A percentile compares a stretch with the other conserved stretches of the same genome.
Evolutionary conservation across 2,888 invertebrate genomes (phyloP).

Genomic region (Sesia apiformis): DNA sequence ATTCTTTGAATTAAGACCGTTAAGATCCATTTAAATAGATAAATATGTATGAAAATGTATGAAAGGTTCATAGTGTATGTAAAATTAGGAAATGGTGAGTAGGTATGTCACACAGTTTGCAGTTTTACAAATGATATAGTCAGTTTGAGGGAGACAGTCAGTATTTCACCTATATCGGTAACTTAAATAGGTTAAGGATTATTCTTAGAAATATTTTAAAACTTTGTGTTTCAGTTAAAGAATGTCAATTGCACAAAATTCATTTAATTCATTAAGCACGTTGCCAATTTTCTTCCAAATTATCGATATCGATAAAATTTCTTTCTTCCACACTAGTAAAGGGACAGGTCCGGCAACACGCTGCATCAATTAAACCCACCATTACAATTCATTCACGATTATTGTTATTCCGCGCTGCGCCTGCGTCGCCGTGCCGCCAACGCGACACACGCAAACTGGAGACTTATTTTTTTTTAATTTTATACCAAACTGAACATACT

Average conservation of each 20-base stretch:
- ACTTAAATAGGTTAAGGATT: too few relatives aligned
- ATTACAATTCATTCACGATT: conserved; percentile 68
- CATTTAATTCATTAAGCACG: conserved; percentile 9
- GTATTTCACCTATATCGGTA: too few relatives aligned
- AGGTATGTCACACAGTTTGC: too few relatives aligned
- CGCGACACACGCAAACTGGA: conserved; percentile 28
- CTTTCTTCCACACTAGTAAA: conserved; percentile 16
- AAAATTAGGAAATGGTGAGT: too few relatives aligned
- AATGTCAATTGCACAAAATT: neutral
- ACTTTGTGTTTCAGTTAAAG: too few relatives aligned
- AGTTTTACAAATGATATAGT: too few relatives aligned
- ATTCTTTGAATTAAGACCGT: too few relatives aligned
- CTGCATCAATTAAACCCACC: conserved; percentile 53
- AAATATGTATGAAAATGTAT: too few relatives aligned
- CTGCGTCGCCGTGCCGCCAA: neutral
- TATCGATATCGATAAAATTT: conserved; percentile 16
- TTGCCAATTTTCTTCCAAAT: neutral
- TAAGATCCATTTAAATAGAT: too few relatives aligned
- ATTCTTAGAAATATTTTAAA: too few relatives aligned
- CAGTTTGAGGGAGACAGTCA: too few relatives aligned
- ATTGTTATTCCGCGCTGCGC: conserved; percentile 41
- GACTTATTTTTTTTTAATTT: neutral
- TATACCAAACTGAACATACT: neutral
- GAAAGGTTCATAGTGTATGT: too few relatives aligned
- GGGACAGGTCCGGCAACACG: conserved; percentile 36